Conservation (phyloP, 2,113 vertebrate species). For the Pelusios castaneus region DNA sequence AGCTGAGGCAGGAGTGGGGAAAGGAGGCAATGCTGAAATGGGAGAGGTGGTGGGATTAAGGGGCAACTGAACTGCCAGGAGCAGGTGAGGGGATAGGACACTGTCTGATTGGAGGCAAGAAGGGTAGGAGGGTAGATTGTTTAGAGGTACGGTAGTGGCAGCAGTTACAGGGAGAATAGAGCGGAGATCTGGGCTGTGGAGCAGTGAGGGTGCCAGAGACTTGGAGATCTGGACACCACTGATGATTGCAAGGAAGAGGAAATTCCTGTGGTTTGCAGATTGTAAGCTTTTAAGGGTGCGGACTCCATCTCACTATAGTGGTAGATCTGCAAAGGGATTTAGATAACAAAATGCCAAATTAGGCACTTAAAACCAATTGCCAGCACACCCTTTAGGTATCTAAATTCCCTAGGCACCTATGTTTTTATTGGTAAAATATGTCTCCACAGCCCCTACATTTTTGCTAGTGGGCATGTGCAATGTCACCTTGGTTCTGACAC, state of each 20-base stretch:
- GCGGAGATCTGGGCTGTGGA: background rate
- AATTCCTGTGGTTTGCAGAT: background rate
- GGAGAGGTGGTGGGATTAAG: background rate
- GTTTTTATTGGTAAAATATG: background rate
- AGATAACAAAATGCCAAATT: background rate
- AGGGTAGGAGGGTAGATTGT: background rate
- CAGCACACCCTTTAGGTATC: background rate
- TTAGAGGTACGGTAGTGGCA: background rate
- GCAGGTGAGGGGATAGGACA: background rate
- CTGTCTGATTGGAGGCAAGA: background rate
- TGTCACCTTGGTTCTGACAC: background rate
- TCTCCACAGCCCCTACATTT: background rate
- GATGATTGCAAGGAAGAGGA: background rate
- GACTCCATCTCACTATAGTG: background rate
- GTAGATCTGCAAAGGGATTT: background rate
- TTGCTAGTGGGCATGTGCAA: background rate
- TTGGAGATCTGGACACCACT: background rate
- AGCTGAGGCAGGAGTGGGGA: background rate
- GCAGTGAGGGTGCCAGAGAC: background rate
- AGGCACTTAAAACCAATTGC: background rate
- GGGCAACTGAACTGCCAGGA: background rate
- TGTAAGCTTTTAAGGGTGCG: background rate
- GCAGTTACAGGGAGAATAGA: background rate
- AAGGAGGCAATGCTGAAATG: background rate
- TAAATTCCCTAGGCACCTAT: background rate